Evolutionary conservation across 2,113 vertebrate genomes (phyloP), one percentile per base, ranked within the genome.

Genomic region (Excalfactoria chinensis): DNA sequence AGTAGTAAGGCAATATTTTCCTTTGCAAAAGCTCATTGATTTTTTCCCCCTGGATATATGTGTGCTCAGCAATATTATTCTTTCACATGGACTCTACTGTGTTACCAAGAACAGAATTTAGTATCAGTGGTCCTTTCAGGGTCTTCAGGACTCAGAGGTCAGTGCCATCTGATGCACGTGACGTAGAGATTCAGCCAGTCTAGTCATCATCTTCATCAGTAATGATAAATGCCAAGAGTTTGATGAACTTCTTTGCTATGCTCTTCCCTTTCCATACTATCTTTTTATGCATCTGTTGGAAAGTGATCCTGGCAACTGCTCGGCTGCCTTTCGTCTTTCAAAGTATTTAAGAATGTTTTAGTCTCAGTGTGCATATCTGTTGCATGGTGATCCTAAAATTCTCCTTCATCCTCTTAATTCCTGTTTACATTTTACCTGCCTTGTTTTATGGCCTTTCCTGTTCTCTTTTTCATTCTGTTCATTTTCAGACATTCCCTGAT

Each of bases 341-440:
- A 56, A 51, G 23, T 75, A 35, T 74, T 86, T 74, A 37, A 30
- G 56, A 86, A 44, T 44, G 7, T 84, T 73, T 89, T 55, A 32
- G 37, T 93, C 74, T 74, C 51, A 74, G 56, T 5, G 1, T 64
- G 77, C 84, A 26, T 74, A 84, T 89, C 56, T 70, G 19, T 78
- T 93, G 32, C 43, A 64, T 74, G 41, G 34, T 49, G 69, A 51
- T 87, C 66, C 84, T 81, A 32, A 90, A 78, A 75, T 93, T 84
- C 28, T 86, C 76, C 44, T 84, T 89, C 56, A 56, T 0, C 0
- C 14, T 68, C 41, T 74, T 94, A 64, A 89, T 91, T 95, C 62
- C 90, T 87, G 67, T 81, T 84, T 91, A 34, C 43, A 15, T 93
- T 71, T 84, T 32, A 60, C 34, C 21, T 81, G 14, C 25, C 30